Conservation (phyloP, 2,888 invertebrate species). For the Macaria notata region DNA sequence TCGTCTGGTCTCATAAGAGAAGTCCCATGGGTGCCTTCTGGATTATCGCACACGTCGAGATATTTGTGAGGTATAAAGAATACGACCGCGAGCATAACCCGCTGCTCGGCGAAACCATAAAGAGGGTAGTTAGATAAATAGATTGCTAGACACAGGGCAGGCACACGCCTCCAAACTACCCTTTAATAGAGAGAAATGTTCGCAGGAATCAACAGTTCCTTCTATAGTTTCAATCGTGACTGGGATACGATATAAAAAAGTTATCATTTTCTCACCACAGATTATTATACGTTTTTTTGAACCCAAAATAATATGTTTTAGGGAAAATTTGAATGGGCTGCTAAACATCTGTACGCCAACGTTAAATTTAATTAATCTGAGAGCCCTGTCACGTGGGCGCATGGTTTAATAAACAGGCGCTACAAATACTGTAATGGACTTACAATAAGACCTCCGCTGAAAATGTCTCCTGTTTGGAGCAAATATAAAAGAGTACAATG, state of each 20-base stretch:
- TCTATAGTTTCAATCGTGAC: slow-evolving; percentile 56
- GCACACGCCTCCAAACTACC: slow-evolving; percentile 59
- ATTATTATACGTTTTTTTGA: neutral
- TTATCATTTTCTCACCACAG: slow-evolving; percentile 20
- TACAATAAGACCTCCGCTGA: too few species aligned
- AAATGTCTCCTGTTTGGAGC: too few species aligned
- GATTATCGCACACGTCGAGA: slow-evolving; percentile 29
- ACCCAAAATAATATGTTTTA: too few species aligned
- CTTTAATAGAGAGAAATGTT: slow-evolving; percentile 67
- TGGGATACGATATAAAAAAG: slow-evolving; percentile 47
- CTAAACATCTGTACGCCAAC: too few species aligned
- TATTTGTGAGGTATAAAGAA: slow-evolving; percentile 29
- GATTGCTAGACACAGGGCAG: slow-evolving; percentile 55
- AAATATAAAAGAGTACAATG: too few species aligned
- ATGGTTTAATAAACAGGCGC: too few species aligned
- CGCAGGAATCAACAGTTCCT: slow-evolving; percentile 63
- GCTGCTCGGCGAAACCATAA: slow-evolving; percentile 57
- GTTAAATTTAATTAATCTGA: too few species aligned
- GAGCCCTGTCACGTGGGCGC: too few species aligned
- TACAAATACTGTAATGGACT: too few species aligned
- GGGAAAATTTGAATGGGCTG: too few species aligned
- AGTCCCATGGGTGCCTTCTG: too few species aligned
- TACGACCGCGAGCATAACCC: slow-evolving; percentile 48
- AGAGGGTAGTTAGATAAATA: slow-evolving; percentile 67
- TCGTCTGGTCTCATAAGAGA: too few species aligned